Evolutionary conservation across 2,888 invertebrate species (phyloP).

Genomic region (Crioceris asparagi): DNA sequence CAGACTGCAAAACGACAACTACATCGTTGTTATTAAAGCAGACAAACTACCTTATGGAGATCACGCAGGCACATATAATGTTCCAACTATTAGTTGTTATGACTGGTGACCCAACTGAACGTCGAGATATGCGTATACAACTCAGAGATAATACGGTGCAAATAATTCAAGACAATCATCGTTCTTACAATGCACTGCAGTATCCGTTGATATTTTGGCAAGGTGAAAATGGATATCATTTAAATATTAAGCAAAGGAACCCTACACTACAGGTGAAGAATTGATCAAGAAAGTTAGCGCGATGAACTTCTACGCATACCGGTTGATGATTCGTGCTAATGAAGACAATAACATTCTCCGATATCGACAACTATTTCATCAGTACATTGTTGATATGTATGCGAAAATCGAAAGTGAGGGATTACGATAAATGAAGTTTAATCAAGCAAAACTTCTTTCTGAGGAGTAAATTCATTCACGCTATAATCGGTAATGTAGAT

Average conservation of each 20-base stretch:
- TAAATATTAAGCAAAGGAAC: too few species aligned
- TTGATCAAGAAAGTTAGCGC: neutral
- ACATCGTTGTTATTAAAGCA: too few species aligned
- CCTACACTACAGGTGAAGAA: neutral
- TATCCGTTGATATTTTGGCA: constrained; percentile 1
- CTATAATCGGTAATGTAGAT: too few species aligned
- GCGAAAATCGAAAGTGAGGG: too few species aligned
- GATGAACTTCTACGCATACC: constrained; percentile 1
- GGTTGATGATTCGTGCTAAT: constrained; percentile 1
- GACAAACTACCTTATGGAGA: neutral
- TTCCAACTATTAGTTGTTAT: constrained; percentile 1
- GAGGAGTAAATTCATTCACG: neutral
- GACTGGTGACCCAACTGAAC: too few species aligned
- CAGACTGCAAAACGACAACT: too few species aligned
- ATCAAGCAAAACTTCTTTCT: constrained; percentile 1
- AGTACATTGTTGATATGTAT: too few species aligned
- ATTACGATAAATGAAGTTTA: neutral
- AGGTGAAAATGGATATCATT: too few species aligned
- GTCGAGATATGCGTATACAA: constrained; percentile 1
- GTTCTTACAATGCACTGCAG: neutral
- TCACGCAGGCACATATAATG: neutral
- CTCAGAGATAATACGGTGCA: neutral
- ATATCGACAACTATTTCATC: too few species aligned
- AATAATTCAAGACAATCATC: too few species aligned
- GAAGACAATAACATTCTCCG: too few species aligned